Evolutionary conservation across 2,113 vertebrate genomes (phyloP), one percentile per base, ranked within the genome.

Genomic region (Eudyptes chrysolophus): DNA sequence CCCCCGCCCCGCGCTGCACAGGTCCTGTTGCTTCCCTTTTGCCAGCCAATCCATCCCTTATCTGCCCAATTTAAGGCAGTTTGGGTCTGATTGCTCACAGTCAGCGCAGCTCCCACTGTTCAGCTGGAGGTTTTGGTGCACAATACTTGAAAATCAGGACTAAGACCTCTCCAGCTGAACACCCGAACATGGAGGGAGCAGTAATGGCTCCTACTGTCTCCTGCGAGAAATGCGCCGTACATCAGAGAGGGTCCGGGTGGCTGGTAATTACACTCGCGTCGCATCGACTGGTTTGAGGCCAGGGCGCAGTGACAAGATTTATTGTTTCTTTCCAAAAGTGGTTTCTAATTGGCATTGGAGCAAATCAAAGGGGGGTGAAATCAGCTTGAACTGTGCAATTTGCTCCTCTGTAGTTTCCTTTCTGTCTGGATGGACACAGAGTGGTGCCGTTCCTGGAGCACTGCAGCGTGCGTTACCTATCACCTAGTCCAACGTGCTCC

Each of bases 221-320:
- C 70, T 51, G 44, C 2, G 6, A 20, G 52, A 80, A 85, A 11
- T 4, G 13, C 8, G 5, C 49, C 6, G 1, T 18, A 11, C 57
- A 32, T 92, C 79, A 38, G 36, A n/a, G 66, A n/a, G 44, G 19
- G 49, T 52, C 60, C 58, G 0, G 0, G 0, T 25, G 54, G 34
- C 89, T 71, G 68, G 57, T 57, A 44, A 81, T 89, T 70, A 11
- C 48, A 15, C 64, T 38, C 0, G 0, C 48, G 48, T 51, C 1
- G 0, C 44, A 48, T 49, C 86, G 42, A 42, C 42, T 42, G 42
- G 8, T 83, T 61, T 70, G 93, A 58, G 69, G 69, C 65, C 0
- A 0, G 60, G 62, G 16, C n/a, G 27, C 1, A 1, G 14, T 1
- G 15, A 49, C 44, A 20, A 65, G 78, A n/a, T 71, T 30, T 51